Base-by-base conservation (phyloP, 92 coral and sea anemone genomes). In the Paramuricea clavata region DNA sequence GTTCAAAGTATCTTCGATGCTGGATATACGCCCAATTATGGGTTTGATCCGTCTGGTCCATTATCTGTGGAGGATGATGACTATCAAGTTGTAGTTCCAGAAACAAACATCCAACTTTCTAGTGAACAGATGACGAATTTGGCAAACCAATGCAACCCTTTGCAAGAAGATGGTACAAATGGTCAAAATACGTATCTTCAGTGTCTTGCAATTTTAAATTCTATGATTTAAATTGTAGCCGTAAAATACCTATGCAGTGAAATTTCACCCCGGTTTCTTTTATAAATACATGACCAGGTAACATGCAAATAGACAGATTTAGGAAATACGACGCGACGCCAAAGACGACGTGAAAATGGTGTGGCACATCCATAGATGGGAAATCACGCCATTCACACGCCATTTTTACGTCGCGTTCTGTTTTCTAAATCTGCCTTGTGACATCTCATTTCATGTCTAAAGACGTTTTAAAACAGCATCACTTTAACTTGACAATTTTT, bases 41-140 rank as follows among this genome's bases (percentile, higher is more conserved):
- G 78, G 43, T 39, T 85, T 41, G 89, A 89, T 79, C 92, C 89
- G 25, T 81, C 78, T 23, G 86, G 86, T 12, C 82, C 86, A 75
- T 42, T 71, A 12, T 86, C 89, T 56, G 23, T 89, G 21, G 71
- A 84, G 12, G 73, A 64, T 41, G 36, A 88, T 52, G 87, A 87
- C 12, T 83, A 68, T 78, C 92, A 89, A 79, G 89, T 89, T 33
- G 16, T 83, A 34, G 69, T 89, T 49, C 89, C 89, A 49, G 74
- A 52, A 78, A 59, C 42, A 62, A 42, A n/a, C n/a, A n/a, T n/a
- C n/a, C n/a, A n/a, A n/a, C n/a, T 87, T 81, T 87, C 90, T 64
- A 35, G 33, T 81, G 69, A 69, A 33, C 87, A 87, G 71, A 50
- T 72, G 60, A 72, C 81, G 49, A 12, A 21, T 25, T 71, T 87